Evolutionary conservation across 1,140 invertebrate species (phyloP), one percentile per base, ranked within the genome.

Genomic region (Bombus polaris): DNA sequence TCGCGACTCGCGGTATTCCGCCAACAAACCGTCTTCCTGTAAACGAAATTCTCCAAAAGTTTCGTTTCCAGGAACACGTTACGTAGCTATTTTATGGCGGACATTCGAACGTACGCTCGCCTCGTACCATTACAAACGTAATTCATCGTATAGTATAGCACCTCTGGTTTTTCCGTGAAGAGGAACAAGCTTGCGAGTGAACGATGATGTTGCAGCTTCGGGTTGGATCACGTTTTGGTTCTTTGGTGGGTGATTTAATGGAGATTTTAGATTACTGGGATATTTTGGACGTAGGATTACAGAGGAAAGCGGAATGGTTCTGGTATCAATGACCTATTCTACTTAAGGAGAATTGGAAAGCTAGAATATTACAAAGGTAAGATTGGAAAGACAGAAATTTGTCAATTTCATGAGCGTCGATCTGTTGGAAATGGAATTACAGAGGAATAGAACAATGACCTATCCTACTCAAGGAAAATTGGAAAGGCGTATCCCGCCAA

Each of bases 1-100:
- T 39, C 53, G 32, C n/a, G 44, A 13, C 3, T 68, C 44, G 35
- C 2, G 37, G 28, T 72, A 25, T 72, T 72, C 68, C 79, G 5
- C 57, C 57, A 53, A 39, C 71, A 47, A 74, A n/a, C 15, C 15
- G 32, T 65, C 57, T 74, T 37, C 72, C 47, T 28, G 37, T 25
- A 37, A 75, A 66, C 59, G 72, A 68, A 83, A 68, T 76, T 83
- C 62, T 32, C 53, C 6, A 35, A 68, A 76, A 57, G 59, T 15
- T 37, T 42, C 47, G 25, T 42, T 47, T 76, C 28, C 62, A 42
- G 22, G 73, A 66, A 53, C 73, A 28, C 42, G 73, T 83, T 57
- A 15, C 80, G 32, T 32, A 32, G n/a, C 32, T 53, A 39, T 68
- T 76, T 83, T 83, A 83, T 82, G 32, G 8, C 42, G 44, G 39